Evolutionary conservation across 2,797 vertebrate genomes (phyloP), one percentile per base, ranked within the genome.

Genomic region (Lemur catta): DNA sequence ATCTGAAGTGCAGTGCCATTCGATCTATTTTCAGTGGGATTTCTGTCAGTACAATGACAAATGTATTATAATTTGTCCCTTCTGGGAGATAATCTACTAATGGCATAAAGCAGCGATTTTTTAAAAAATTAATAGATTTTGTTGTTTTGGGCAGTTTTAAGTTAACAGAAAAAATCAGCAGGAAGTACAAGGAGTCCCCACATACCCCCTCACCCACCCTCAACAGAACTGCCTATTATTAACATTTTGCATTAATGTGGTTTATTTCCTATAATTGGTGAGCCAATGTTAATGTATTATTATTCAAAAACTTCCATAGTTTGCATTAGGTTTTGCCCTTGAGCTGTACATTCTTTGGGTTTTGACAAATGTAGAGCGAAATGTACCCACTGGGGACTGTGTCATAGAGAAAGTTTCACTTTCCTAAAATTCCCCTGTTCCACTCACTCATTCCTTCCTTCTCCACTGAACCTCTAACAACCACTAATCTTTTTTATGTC

Each of bases 131-230:
- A 65, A 26, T 24, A 71, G 7, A 55, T 55, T 30, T 63, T 33
- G 59, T 35, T 24, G 2, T 95, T 55, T 61, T 55, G 17, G 72
- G 33, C 7, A 84, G 4, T 26, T 43, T 46, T 59, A 65, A 7
- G 8, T 57, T 57, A 72, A 38, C 14, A 82, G 38, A 63, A 84
- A 71, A 90, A n/a, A 15, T 48, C 17, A 50, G 17, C 3, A 30
- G 4, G 30, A 71, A 20, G 0, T 43, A 26, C n/a, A 84, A 28
- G 78, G 14, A 50, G 14, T 7, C 5, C 14, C 14, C 4, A 13
- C 5, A 1, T 28, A n/a, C 18, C 0, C 1, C 1, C 4, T 50
- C 4, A 10, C 22, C 22, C 35, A 41, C 14, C 18, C 5, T 11
- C 22, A 6, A 35, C 3, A 35, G 8, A 11, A 8, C 4, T 1